These are phyloP conservation scores for Sceloporus tristichus DNA, from an alignment of 2,113 vertebrate genomes.

Conservation along the genomic window DNA sequence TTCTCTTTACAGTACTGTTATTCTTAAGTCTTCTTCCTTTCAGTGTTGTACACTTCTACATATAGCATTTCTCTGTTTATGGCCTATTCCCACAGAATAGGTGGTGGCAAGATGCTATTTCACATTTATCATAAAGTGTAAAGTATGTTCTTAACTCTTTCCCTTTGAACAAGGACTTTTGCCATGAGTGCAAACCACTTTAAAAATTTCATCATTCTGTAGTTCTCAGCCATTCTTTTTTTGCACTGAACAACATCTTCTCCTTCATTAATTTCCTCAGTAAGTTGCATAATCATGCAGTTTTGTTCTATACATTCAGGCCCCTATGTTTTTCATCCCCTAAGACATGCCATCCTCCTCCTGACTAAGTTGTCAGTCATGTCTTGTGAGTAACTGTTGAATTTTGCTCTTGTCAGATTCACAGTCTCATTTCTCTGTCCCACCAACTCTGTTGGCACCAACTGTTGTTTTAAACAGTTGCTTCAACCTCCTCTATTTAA, in stretches of 20 bases:
- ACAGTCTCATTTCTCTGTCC: slow-evolving; percentile 3
- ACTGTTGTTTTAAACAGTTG: slow-evolving; percentile 9
- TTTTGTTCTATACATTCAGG: slow-evolving; percentile 38
- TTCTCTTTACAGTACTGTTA: neutral
- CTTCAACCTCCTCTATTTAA: neutral
- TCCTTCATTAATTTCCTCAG: slow-evolving; percentile 37
- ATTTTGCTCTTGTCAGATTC: slow-evolving; percentile 12
- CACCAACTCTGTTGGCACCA: neutral
- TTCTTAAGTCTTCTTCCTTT: neutral
- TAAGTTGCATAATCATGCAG: slow-evolving; percentile 28
- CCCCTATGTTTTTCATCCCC: slow-evolving; percentile 30
- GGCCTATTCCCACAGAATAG: neutral
- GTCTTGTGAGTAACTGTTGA: slow-evolving; percentile 22
- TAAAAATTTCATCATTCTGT: neutral
- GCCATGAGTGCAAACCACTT: neutral
- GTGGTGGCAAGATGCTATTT: neutral
- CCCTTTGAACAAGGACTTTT: neutral
- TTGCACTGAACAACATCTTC: slow-evolving; percentile 28
- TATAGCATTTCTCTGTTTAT: neutral
- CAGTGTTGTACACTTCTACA: neutral
- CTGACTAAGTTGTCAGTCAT: neutral
- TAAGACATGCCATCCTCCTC: slow-evolving; percentile 38
- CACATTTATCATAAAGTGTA: neutral
- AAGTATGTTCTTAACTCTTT: neutral
- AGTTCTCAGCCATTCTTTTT: slow-evolving; percentile 18